Conservation (phyloP, 2,888 invertebrate genomes). For the Conomelus anceps region DNA sequence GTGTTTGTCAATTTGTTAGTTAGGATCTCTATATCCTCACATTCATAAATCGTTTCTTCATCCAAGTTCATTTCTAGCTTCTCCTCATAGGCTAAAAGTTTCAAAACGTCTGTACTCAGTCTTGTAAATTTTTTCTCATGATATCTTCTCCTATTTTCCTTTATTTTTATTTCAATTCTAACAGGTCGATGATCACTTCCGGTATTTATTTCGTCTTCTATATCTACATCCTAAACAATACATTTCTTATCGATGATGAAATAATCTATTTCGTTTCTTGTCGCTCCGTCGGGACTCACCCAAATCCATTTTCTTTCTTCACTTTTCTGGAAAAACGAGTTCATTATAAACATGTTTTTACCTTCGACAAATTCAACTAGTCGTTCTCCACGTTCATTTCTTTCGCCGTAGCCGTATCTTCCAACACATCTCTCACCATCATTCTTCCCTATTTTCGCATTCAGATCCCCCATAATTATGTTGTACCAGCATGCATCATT, state of each 20-base stretch:
- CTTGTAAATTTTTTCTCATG: background rate
- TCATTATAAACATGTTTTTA: too few relatives aligned
- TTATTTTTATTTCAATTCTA: background rate
- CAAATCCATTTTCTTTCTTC: too few relatives aligned
- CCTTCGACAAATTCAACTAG: too few relatives aligned
- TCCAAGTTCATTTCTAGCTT: background rate
- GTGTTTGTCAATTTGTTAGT: background rate
- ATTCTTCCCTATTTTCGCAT: too few relatives aligned
- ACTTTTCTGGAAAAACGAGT: too few relatives aligned
- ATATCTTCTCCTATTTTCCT: background rate
- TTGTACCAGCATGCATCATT: too few relatives aligned
- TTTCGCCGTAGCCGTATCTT: too few relatives aligned
- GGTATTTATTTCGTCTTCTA: background rate
- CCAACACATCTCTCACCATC: too few relatives aligned
- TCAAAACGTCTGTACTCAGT: background rate
- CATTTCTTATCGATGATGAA: background rate
- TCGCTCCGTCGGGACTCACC: background rate
- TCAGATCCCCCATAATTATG: too few relatives aligned
- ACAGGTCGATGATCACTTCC: slow-evolving; percentile 15
- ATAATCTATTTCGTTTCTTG: slow-evolving; percentile 14
- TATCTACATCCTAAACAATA: slow-evolving; percentile 4
- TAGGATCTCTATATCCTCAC: background rate
- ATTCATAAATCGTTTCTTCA: background rate
- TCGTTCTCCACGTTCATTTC: too few relatives aligned
- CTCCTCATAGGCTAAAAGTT: background rate